A percentile compares a stretch with the other conserved stretches of the same genome.
These are phyloP conservation scores for Hetaerina titia DNA, from an alignment of 2,888 invertebrate species.

Conservation along the genomic window DNA sequence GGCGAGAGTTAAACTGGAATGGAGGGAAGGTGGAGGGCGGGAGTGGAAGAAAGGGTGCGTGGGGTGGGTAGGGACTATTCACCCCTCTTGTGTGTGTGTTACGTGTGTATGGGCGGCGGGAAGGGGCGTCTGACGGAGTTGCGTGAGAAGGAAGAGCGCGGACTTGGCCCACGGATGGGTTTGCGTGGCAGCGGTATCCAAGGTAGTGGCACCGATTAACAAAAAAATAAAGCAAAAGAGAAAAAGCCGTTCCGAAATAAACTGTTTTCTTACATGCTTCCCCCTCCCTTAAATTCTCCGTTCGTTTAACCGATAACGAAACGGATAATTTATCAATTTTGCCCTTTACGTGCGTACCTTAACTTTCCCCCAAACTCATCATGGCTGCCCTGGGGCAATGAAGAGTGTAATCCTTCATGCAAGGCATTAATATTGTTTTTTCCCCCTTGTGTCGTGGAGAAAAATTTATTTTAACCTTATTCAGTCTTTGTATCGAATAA, in stretches of 20 bases:
- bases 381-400: too few relatives aligned
- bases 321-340: neutral
- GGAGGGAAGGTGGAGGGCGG: too few relatives aligned
- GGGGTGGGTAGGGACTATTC: too few relatives aligned
- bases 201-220: neutral
- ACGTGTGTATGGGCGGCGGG: too few relatives aligned
- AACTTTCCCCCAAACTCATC: neutral
- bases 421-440: too few relatives aligned
- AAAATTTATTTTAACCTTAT: neutral
- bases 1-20: too few relatives aligned
- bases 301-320: neutral
- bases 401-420: too few relatives aligned
- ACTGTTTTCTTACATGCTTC: neutral
- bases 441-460: too few relatives aligned
- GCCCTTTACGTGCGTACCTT: neutral
- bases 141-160: neutral
- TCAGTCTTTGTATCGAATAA: neutral
- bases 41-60: too few relatives aligned
- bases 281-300: neutral
- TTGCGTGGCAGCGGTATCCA: neutral
- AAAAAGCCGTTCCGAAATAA: neutral
- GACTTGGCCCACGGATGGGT: neutral
- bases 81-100: too few relatives aligned
- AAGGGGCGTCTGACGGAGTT: too few relatives aligned
- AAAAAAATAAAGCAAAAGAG: neutral